phyloP scores from a whole-genome alignment of 1,140 invertebrate species.

The Rhagoletis pomonella region DNA sequence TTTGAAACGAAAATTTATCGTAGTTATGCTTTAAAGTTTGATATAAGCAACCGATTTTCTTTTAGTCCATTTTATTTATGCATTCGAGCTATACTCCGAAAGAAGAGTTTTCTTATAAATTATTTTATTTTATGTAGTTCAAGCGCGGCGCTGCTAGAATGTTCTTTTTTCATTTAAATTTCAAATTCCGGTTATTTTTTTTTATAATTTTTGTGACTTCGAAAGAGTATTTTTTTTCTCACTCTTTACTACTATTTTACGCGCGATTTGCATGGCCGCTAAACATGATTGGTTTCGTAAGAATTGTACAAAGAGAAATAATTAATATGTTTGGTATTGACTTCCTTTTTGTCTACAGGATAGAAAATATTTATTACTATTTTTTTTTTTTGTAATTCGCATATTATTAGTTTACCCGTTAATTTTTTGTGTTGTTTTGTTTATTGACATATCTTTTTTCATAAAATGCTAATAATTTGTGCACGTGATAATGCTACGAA shows the following conservation, averaged over 20 bases:
- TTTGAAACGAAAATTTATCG: neutral
- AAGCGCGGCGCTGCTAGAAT: neutral
- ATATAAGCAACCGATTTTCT: neutral
- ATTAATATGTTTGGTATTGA: neutral
- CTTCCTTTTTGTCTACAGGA: neutral
- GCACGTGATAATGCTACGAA: conserved; percentile 50
- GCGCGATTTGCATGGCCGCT: neutral
- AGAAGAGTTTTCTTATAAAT: neutral
- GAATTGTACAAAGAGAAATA: conserved; percentile 26
- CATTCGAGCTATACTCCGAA: neutral
- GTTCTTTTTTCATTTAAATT: neutral
- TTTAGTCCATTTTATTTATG: conserved; percentile 37
- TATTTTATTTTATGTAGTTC: conserved; percentile 1
- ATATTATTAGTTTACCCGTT: neutral
- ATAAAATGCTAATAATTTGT: conserved; percentile 23
- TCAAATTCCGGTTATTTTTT: neutral
- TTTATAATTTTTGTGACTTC: neutral
- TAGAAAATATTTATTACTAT: neutral
- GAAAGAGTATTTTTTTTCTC: neutral
- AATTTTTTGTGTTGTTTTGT: neutral
- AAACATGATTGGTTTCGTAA: neutral
- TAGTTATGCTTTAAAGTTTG: conserved; percentile 35
- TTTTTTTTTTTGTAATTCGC: neutral
- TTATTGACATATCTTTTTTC: neutral
- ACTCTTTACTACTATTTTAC: conserved; percentile 7